These are phyloP conservation scores for Scalopus aquaticus DNA, from an alignment of 2,113 vertebrate species.

Conservation along the genomic window DNA sequence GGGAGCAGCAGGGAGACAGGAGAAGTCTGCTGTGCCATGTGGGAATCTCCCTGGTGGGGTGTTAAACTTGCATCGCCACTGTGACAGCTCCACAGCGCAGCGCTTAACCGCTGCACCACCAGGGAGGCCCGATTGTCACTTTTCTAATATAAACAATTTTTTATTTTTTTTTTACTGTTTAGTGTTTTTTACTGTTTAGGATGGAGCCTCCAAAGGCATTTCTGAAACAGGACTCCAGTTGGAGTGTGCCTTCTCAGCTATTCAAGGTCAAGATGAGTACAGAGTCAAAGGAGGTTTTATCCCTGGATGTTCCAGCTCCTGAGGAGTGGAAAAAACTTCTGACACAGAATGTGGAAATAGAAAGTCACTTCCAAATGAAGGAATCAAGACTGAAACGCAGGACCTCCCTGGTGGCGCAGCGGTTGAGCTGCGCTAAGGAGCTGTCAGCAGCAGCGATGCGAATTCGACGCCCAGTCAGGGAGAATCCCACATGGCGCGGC, in stretches of 20 bases:
- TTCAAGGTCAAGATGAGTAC: slow-evolving; percentile 19
- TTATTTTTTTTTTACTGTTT: no score
- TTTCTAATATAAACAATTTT: slow-evolving; percentile 33
- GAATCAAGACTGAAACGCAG: not conserved
- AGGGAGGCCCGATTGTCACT: not conserved
- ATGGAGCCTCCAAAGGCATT: not conserved
- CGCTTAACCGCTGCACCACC: no score
- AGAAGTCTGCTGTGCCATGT: no score
- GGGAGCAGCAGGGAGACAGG: no score
- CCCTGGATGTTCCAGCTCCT: not conserved
- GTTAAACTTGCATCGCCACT: no score
- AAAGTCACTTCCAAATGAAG: not conserved
- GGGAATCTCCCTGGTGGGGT: no score
- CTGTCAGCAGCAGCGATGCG: no score
- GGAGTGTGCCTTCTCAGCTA: not conserved
- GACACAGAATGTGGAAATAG: not conserved
- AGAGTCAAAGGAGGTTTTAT: not conserved
- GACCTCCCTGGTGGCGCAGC: no score
- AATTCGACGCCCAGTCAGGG: no score
- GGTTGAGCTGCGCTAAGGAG: no score
- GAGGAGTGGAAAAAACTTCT: not conserved
- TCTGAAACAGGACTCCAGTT: not conserved
- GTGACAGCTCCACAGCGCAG: no score
- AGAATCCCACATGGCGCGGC: no score
- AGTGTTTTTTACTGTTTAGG: slow-evolving; percentile 32